These are phyloP conservation scores for Oikopleura vanhoeffeni DNA, from an alignment of 23 tunicate species.

Conservation along the genomic window DNA sequence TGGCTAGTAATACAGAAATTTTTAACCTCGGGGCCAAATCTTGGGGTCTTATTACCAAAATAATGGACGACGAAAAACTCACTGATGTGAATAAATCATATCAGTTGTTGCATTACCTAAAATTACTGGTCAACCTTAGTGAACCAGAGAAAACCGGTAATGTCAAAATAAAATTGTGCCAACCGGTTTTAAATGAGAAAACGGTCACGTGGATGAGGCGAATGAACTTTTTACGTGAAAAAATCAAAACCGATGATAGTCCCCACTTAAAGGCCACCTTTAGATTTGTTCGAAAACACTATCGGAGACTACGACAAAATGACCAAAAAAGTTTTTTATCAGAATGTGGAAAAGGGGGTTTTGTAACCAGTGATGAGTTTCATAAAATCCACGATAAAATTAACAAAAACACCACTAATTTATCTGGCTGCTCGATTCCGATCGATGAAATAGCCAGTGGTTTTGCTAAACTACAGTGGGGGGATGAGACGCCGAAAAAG, in stretches of 20 bases:
- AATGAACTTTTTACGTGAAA: neutral
- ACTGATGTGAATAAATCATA: neutral
- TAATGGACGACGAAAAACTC: neutral
- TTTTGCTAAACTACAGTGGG: neutral
- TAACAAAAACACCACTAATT: neutral
- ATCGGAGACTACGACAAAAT: neutral
- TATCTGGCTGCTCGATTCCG: neutral
- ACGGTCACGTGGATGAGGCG: neutral
- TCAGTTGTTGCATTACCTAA: neutral
- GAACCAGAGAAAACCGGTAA: neutral
- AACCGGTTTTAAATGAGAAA: neutral
- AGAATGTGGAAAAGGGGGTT: neutral
- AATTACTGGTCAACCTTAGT: neutral
- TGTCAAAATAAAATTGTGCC: neutral
- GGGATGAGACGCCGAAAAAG: neutral
- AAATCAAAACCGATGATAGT: neutral
- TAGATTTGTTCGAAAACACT: neutral
- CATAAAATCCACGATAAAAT: neutral
- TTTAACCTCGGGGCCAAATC: neutral
- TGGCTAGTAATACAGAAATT: neutral
- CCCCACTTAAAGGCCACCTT: neutral
- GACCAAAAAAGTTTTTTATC: neutral
- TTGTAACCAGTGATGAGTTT: neutral
- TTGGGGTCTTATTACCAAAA: neutral
- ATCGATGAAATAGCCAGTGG: neutral